Evolutionary conservation across 2,797 vertebrate species (phyloP), one percentile per base, ranked within the genome.

Genomic region (Zalophus californianus): DNA sequence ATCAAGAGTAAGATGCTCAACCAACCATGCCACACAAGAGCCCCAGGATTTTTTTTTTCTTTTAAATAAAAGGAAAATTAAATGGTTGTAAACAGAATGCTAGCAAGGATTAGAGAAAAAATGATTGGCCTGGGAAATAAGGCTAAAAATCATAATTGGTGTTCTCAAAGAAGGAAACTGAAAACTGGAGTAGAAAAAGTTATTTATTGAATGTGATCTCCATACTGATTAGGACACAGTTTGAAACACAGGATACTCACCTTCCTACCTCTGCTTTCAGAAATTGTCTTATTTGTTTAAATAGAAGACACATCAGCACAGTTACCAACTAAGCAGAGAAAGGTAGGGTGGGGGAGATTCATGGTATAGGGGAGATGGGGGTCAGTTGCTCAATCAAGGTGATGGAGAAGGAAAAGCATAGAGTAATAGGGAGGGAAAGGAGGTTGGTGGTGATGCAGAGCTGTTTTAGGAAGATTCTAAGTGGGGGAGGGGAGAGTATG

Each of bases 121-220:
- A 87, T 11, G 6, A 41, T 21, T 56, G 41, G 72, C 62, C 38
- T 66, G 15, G 25, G 44, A 10, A 72, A 32, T 56, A 77, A 32
- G 5, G 60, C 29, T 84, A 60, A 89, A 92, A 72, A 86, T 93
- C 68, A 10, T 91, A 50, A 58, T 48, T 66, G 41, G 11, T 87
- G 4, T 94, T 66, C 54, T 83, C n/a, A 83, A 78, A 64, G 79
- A 86, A 82, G 54, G 44, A 91, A 77, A 41, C 73, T 54, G 12
- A 91, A 52, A 41, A 72, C 48, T 64, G 14, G 73, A 9, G 66
- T 90, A 58, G 58, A 82, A 89, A 89, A 89, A 85, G 48, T 25
- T 35, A 23, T 52, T 86, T 64, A 32, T 3, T 20, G 32, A 56
- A 50, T 56, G 23, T 44, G 10, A 60, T 80, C 20, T 38, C 12